A percentile compares a stretch with the other conserved stretches of the same genome.
Evolutionary conservation across 2,888 invertebrate genomes (phyloP).

Genomic region (Erebia ligea): DNA sequence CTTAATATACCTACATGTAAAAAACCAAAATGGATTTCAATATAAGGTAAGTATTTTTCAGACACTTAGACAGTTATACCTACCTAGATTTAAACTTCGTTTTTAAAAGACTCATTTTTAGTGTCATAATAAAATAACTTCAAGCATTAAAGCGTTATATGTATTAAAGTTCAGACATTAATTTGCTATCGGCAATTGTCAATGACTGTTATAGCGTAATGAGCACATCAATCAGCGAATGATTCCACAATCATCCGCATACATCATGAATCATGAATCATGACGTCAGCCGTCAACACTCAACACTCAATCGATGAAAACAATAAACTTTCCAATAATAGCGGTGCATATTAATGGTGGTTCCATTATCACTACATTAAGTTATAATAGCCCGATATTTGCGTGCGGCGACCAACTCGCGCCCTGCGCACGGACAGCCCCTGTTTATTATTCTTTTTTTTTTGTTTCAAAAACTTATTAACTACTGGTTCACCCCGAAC

Average conservation of each 20-base stretch:
- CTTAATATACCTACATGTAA: too few species aligned
- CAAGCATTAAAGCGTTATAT: neutral
- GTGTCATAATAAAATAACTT: too few species aligned
- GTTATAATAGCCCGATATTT: slow-evolving; percentile 5
- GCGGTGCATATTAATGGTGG: slow-evolving; percentile 22
- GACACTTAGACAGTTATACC: too few species aligned
- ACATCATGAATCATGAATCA: too few species aligned
- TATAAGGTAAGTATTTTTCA: too few species aligned
- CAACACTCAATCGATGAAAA: slow-evolving; percentile 18
- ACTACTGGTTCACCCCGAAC: too few species aligned
- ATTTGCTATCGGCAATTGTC: neutral
- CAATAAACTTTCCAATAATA: slow-evolving; percentile 29
- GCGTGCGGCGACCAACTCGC: neutral
- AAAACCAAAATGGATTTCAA: too few species aligned
- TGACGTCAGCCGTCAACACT: neutral
- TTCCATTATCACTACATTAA: slow-evolving; percentile 19
- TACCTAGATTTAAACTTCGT: too few species aligned
- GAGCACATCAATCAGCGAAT: neutral
- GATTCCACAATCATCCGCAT: neutral
- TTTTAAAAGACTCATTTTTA: too few species aligned
- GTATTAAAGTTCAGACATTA: slow-evolving; percentile 1
- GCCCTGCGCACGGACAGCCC: too few species aligned
- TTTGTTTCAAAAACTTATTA: too few species aligned
- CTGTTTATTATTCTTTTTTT: too few species aligned
- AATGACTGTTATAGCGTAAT: neutral